Evolutionary conservation across 2,113 vertebrate species (phyloP).

Genomic region (Urocolius indicus): DNA sequence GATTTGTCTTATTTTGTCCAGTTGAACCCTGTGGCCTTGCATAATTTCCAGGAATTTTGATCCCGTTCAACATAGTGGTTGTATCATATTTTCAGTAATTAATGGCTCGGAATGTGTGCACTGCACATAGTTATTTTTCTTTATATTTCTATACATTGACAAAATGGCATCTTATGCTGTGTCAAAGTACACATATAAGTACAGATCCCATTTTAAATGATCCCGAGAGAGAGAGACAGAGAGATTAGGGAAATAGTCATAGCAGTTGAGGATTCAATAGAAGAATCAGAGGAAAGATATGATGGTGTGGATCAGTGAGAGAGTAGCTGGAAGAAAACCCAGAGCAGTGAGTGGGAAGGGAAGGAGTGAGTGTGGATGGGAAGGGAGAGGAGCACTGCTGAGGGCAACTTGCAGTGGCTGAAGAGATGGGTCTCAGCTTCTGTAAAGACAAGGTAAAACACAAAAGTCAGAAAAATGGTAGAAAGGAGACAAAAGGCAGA

Average conservation of each 20-base stretch:
- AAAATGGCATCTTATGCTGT: not conserved
- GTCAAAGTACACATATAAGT: not conserved
- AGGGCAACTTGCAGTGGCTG: not conserved
- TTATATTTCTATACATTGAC: not conserved
- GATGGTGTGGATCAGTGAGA: not conserved
- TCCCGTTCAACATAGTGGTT: not conserved
- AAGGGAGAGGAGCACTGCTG: not conserved
- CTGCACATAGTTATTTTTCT: not conserved
- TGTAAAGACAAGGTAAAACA: not conserved
- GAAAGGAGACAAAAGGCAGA: not conserved
- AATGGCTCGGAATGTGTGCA: not conserved
- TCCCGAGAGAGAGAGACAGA: not conserved
- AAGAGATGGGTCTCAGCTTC: not conserved
- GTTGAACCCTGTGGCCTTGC: not conserved
- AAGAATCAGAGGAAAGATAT: not conserved
- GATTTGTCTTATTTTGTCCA: conserved; percentile 11
- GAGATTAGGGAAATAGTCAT: not conserved
- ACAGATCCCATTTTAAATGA: not conserved
- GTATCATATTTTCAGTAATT: not conserved
- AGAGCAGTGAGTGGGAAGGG: not conserved
- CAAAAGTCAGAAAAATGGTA: not conserved
- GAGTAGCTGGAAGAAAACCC: not conserved
- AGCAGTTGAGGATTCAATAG: not conserved
- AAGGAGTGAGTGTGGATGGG: not conserved
- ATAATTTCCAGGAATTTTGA: not conserved